Conservation (phyloP, 2,113 vertebrate species). For the Daboia siamensis region DNA sequence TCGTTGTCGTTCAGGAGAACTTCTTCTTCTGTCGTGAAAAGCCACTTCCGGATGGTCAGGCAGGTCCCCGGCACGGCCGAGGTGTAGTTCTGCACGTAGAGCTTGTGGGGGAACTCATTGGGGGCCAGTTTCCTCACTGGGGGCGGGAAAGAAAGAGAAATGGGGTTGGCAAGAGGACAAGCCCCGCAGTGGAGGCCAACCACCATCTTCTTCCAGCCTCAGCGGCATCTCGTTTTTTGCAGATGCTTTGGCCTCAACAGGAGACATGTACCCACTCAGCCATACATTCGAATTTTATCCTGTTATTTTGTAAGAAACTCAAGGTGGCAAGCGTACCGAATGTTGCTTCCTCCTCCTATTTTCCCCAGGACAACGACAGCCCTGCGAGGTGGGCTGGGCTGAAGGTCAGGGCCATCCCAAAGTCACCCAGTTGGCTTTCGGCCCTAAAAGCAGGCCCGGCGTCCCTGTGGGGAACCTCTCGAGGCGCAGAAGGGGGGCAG, state of each 20-base stretch:
- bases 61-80: conserved; percentile 94
- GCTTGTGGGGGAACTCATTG: conserved; percentile 97
- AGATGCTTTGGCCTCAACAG: not conserved
- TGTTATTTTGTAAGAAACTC: not conserved
- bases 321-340: too few relatives aligned
- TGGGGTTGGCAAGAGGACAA: not conserved
- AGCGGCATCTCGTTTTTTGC: rapidly evolving
- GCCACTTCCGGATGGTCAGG: conserved; percentile 91
- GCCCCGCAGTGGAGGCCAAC: not conserved
- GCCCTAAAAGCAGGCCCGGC: too few relatives aligned
- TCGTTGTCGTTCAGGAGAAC: conserved; percentile 89
- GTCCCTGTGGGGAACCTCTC: not conserved
- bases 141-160: not conserved
- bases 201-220: not conserved
- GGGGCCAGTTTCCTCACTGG: conserved; percentile 91
- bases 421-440: not conserved
- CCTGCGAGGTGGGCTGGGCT: not conserved
- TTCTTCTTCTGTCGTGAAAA: conserved; percentile 93
- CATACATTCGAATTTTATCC: not conserved
- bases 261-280: not conserved
- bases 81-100: conserved; percentile 97
- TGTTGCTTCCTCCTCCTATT: too few relatives aligned
- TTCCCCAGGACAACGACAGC: not conserved
- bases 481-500: rapidly evolving
- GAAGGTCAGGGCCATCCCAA: not conserved